A percentile compares a stretch with the other conserved stretches of the same genome.
phyloP scores from a whole-genome alignment of 1,140 invertebrate genomes.

The Pentalonia nigronervosa region DNA sequence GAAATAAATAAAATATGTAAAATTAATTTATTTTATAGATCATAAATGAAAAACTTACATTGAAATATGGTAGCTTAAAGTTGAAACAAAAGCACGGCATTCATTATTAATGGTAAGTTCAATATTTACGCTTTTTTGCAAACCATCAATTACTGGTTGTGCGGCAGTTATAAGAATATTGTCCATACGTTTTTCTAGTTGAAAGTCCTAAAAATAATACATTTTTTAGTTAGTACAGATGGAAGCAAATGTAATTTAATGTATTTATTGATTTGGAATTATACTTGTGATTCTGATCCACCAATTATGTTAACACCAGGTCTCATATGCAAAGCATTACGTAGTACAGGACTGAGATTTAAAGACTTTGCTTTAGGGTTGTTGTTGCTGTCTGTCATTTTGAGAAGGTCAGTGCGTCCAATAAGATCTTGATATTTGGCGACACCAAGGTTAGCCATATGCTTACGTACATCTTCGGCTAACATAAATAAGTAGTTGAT shows the following conservation, averaged over 20 bases:
- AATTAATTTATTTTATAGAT: not conserved
- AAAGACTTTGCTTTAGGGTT: slow-evolving; percentile 84
- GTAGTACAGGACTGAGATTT: slow-evolving; percentile 85
- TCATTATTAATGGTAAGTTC: slow-evolving; percentile 89
- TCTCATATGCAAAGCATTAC: slow-evolving; percentile 87
- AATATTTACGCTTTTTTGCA: slow-evolving; percentile 73
- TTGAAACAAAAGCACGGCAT: slow-evolving; percentile 90
- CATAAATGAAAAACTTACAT: slow-evolving; percentile 70
- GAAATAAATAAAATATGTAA: not conserved
- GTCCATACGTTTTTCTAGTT: slow-evolving; percentile 87
- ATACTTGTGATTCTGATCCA: slow-evolving; percentile 77
- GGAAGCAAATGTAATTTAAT: not conserved
- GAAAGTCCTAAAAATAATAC: slow-evolving; percentile 78
- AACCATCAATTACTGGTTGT: slow-evolving; percentile 77
- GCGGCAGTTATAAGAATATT: slow-evolving; percentile 82
- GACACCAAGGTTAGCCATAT: slow-evolving; percentile 92
- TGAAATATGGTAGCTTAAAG: slow-evolving; percentile 93
- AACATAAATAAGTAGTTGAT: slow-evolving; percentile 98
- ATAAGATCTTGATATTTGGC: slow-evolving; percentile 90
- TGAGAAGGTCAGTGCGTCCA: slow-evolving; percentile 90
- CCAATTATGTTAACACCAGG: slow-evolving; percentile 91
- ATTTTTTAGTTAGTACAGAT: not conserved
- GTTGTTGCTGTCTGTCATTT: slow-evolving; percentile 68
- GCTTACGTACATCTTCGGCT: slow-evolving; percentile 90
- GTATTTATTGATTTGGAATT: not conserved